Conservation (phyloP, 1,140 invertebrate genomes). For the Bombus superbus region DNA sequence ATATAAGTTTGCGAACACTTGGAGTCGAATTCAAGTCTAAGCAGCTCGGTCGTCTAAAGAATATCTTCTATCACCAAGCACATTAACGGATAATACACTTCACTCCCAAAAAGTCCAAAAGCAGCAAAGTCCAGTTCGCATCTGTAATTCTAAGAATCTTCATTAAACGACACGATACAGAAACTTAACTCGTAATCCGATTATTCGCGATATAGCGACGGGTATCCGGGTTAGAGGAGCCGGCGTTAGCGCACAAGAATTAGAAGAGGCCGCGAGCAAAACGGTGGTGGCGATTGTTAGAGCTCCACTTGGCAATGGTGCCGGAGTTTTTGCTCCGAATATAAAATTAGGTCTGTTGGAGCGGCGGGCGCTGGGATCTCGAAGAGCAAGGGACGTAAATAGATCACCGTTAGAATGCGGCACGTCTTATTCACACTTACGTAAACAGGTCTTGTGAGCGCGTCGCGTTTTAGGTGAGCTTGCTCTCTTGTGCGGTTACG, state of each 20-base stretch:
- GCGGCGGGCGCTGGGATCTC: slow-evolving; percentile 57
- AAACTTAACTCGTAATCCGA: not conserved
- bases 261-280: not conserved
- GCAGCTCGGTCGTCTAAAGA: too few relatives aligned
- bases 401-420: slow-evolving; percentile 69
- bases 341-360: slow-evolving; percentile 69
- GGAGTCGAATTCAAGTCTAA: too few relatives aligned
- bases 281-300: slow-evolving; percentile 47
- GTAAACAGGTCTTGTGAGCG: slow-evolving; percentile 66
- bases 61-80: too few relatives aligned
- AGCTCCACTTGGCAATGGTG: slow-evolving; percentile 67
- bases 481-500: not conserved
- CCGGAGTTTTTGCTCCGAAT: slow-evolving; percentile 69
- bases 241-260: not conserved
- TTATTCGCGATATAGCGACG: not conserved
- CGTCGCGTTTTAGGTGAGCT: slow-evolving; percentile 33
- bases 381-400: slow-evolving; percentile 63
- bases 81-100: too few relatives aligned
- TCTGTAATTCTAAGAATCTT: too few relatives aligned
- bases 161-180: not conserved
- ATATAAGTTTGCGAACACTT: too few relatives aligned
- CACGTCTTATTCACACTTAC: slow-evolving; percentile 69
- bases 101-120: too few relatives aligned
- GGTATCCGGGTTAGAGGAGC: slow-evolving; percentile 19
- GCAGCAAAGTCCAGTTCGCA: too few relatives aligned